Conservation (phyloP, 2,888 invertebrate species). For the Rhagonycha lutea region DNA sequence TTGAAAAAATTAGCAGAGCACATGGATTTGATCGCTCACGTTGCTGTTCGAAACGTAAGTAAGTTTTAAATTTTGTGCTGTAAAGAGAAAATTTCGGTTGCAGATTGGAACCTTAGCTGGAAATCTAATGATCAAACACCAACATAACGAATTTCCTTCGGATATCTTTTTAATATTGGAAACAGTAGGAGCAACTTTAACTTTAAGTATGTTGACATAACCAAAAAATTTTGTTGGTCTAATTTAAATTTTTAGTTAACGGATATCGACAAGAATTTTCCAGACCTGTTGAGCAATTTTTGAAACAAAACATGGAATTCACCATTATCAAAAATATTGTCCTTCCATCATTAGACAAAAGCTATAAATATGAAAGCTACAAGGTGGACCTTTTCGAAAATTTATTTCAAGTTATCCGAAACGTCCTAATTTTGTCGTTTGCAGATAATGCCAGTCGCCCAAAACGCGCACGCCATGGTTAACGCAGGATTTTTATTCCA, state of each 20-base stretch:
- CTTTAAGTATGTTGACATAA: conserved; percentile 34
- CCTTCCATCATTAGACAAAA: conserved; percentile 54
- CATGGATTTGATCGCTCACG: conserved; percentile 70
- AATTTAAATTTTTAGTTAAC: neutral
- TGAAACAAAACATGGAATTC: conserved; percentile 55
- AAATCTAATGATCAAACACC: conserved; percentile 70
- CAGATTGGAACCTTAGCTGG: conserved; percentile 74
- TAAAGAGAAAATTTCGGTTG: neutral
- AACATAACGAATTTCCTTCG: conserved; percentile 71
- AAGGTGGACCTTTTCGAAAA: conserved; percentile 39
- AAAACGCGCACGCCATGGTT: conserved; percentile 74
- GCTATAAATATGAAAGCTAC: conserved; percentile 46
- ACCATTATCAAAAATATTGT: conserved; percentile 57
- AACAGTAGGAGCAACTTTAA: conserved; percentile 62
- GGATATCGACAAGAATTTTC: neutral
- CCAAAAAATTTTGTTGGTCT: neutral
- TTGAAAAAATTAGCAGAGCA: conserved; percentile 64
- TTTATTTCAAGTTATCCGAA: neutral
- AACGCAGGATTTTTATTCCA: conserved; percentile 72
- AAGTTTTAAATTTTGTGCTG: conserved; percentile 5
- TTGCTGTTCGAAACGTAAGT: conserved; percentile 74
- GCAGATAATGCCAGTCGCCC: conserved; percentile 71
- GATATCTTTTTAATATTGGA: conserved; percentile 70
- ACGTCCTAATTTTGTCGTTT: conserved; percentile 39
- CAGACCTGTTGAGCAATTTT: conserved; percentile 45